Base-by-base conservation (phyloP, 1,140 invertebrate genomes). In the Drosophila serrata region DNA sequence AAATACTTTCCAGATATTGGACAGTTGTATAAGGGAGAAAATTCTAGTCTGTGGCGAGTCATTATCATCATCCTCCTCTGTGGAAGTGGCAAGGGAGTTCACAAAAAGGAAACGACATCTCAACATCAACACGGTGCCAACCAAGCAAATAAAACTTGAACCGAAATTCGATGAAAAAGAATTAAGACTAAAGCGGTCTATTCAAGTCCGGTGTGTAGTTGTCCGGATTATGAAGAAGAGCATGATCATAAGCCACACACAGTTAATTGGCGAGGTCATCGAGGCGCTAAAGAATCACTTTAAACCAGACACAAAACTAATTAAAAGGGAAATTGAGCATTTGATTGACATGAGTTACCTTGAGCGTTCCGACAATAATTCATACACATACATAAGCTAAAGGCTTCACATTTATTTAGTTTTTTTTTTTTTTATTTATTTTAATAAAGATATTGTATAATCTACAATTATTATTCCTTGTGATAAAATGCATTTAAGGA, bases 51-150 rank as follows among this genome's bases (percentile, higher is more conserved):
- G n/a, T 11, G 12, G 5, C 7, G 61, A 24, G 8, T 15, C 46
- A 15, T 13, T 24, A 9, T 29, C 15, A 35, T 0, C 24, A 13
- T 15, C n/a, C 3, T 6, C 27, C 13, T 12, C 4, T 22, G 46
- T 69, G 22, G 46, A 53, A 35, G 29, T 69, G 15, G 49, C 33
- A 15, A 29, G 4, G 12, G n/a, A 67, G 7, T 69, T 67, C 11
- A 29, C 22, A 33, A 69, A 4, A 11, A 24, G 22, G 5, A 67
- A 69, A 17, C 61, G 65, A 0, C 46, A 24, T 6, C 4, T 43
- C 5, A 31, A 45, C 11, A 15, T 67, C 5, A 35, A 35, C 22
- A 45, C 2, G 12, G n/a, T 6, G 9, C 0, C 8, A 12, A 8
- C 13, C 6, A 35, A 51, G 42, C 27, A 19, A 17, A 51, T 12